Percentiles rank a stretch among this genome's conserved stretches.
Evolutionary conservation across 2,888 invertebrate genomes (phyloP).

Genomic region (Lypha dubia): DNA sequence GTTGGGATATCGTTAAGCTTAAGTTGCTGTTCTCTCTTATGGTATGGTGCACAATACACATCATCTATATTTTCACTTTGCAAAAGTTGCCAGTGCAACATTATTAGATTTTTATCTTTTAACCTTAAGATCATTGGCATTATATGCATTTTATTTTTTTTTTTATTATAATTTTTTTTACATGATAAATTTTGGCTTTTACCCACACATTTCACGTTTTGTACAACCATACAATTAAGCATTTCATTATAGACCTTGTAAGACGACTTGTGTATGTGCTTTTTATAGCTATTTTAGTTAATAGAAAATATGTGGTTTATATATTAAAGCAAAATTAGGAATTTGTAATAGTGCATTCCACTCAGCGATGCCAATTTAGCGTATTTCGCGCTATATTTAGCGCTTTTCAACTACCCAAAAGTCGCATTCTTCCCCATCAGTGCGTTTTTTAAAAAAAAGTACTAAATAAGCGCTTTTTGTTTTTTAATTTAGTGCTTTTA

Average conservation of each 20-base stretch:
- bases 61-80: conserved; percentile 51
- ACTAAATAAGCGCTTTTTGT: too few relatives aligned
- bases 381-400: too few relatives aligned
- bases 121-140: conserved; percentile 70
- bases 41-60: conserved; percentile 6
- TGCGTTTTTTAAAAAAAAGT: too few relatives aligned
- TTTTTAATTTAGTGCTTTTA: too few relatives aligned
- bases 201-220: conserved; percentile 25
- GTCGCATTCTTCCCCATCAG: too few relatives aligned
- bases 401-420: too few relatives aligned
- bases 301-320: neutral
- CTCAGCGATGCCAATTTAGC: too few relatives aligned
- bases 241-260: neutral
- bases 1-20: neutral
- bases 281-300: neutral
- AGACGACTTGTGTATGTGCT: neutral
- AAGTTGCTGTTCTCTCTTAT: neutral
- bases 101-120: conserved; percentile 71
- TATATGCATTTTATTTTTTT: conserved; percentile 48
- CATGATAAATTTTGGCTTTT: conserved; percentile 32
- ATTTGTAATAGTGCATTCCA: neutral
- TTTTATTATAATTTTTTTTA: neutral
- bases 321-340: neutral
- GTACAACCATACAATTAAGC: neutral
- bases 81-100: conserved; percentile 57